These are phyloP conservation scores for Chromobotia macracanthus DNA, from an alignment of 2,797 vertebrate species.

Conservation along the genomic window DNA sequence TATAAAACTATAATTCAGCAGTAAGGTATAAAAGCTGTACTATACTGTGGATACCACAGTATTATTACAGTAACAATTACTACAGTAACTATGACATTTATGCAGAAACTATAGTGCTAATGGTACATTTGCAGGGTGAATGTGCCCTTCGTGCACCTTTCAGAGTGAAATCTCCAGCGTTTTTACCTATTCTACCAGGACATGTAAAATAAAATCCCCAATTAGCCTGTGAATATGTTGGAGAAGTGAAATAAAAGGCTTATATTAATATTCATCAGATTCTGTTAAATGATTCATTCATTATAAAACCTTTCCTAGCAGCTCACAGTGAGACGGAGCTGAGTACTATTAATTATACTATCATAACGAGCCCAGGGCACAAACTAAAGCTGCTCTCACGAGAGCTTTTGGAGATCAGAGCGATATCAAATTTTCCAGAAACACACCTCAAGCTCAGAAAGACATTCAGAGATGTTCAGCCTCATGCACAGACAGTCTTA, in stretches of 20 bases:
- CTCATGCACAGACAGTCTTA: constrained; percentile 6
- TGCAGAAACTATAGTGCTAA: background rate
- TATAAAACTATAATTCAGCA: background rate
- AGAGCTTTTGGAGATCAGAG: constrained; percentile 51
- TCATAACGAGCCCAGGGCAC: constrained; percentile 72
- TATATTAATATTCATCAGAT: constrained; percentile 73
- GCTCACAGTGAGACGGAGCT: constrained; percentile 60
- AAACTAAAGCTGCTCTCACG: constrained; percentile 66
- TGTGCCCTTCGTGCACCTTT: background rate
- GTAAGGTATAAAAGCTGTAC: background rate
- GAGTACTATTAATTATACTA: constrained; percentile 76
- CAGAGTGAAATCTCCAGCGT: constrained; percentile 9
- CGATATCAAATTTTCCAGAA: constrained; percentile 66
- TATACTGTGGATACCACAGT: background rate
- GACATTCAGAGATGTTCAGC: constrained; percentile 5
- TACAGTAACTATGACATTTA: background rate
- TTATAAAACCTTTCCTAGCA: constrained; percentile 69
- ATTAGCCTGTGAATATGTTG: constrained; percentile 71
- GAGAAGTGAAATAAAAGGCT: constrained; percentile 69
- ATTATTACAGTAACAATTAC: background rate
- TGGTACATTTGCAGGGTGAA: background rate
- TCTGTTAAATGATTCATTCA: constrained; percentile 76
- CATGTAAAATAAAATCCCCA: constrained; percentile 60
- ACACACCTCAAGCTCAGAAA: constrained; percentile 13
- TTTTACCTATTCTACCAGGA: constrained; percentile 64